Evolutionary conservation across 1,140 invertebrate species (phyloP).

Genomic region (Brachionus asplanchnoidis): DNA sequence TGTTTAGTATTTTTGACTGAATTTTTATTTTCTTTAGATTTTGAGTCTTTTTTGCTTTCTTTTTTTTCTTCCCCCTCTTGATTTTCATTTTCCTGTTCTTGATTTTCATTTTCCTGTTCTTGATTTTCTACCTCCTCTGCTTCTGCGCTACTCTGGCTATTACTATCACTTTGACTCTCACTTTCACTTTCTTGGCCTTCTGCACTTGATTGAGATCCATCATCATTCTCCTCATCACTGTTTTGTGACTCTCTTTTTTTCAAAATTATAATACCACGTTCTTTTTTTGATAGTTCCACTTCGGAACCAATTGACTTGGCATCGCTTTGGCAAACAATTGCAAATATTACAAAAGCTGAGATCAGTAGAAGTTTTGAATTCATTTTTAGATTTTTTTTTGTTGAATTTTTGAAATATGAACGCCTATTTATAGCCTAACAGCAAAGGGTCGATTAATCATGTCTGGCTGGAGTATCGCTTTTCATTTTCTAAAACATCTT

Average conservation of each 20-base stretch:
- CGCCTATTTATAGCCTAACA: slow-evolving; percentile 5
- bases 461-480: neutral
- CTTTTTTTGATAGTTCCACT: neutral
- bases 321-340: neutral
- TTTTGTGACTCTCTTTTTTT: neutral
- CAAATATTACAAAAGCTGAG: neutral
- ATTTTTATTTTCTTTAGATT: neutral
- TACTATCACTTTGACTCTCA: neutral
- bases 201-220: neutral
- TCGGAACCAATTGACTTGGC: neutral
- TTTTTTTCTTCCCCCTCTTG: neutral
- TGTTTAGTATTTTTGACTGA: neutral
- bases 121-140: neutral
- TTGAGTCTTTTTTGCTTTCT: neutral
- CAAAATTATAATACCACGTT: neutral
- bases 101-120: neutral
- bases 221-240: neutral
- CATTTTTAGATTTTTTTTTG: neutral
- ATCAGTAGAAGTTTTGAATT: neutral
- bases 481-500: neutral
- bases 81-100: neutral
- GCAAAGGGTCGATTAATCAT: neutral
- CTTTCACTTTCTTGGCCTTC: neutral
- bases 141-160: neutral
- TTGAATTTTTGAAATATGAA: too few species aligned